Evolutionary conservation across 2,888 invertebrate species (phyloP).

Genomic region (Epinotia demarniana): DNA sequence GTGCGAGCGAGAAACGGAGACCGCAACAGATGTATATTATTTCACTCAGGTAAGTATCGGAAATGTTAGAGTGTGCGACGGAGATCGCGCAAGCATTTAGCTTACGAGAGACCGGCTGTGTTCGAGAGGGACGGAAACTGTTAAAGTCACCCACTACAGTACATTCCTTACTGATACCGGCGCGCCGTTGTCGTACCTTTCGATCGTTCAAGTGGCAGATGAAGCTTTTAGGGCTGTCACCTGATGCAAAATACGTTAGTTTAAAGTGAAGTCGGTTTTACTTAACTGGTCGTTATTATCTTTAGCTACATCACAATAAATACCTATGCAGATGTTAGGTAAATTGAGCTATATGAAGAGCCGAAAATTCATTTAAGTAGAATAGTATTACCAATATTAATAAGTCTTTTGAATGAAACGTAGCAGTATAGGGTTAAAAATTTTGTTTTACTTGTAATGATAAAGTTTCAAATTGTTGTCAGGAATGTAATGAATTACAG

Average conservation of each 20-base stretch:
- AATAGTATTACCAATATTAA: too few species aligned
- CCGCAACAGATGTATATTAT: conserved; percentile 84
- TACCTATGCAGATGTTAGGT: background rate
- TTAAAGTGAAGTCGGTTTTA: conserved; percentile 10
- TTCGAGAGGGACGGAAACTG: conserved; percentile 77
- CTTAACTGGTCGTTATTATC: background rate
- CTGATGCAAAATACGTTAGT: conserved; percentile 51
- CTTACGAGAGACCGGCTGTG: conserved; percentile 78
- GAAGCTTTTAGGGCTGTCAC: conserved; percentile 83
- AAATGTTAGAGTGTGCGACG: conserved; percentile 80
- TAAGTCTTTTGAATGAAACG: too few species aligned
- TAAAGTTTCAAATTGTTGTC: background rate
- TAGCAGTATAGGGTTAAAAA: too few species aligned
- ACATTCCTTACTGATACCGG: conserved; percentile 85
- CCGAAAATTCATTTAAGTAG: too few species aligned
- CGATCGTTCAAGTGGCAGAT: conserved; percentile 85
- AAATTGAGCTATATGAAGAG: background rate
- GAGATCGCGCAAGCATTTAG: conserved; percentile 78
- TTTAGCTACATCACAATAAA: conserved; percentile 19
- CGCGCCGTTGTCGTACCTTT: conserved; percentile 81
- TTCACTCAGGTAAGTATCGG: conserved; percentile 84
- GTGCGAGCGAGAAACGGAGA: conserved; percentile 70
- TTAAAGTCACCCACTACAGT: conserved; percentile 82
- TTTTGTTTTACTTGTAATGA: background rate
- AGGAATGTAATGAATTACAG: background rate